Evolutionary conservation across 23 tunicate species (phyloP).

Genomic region (Corella eumyota): DNA sequence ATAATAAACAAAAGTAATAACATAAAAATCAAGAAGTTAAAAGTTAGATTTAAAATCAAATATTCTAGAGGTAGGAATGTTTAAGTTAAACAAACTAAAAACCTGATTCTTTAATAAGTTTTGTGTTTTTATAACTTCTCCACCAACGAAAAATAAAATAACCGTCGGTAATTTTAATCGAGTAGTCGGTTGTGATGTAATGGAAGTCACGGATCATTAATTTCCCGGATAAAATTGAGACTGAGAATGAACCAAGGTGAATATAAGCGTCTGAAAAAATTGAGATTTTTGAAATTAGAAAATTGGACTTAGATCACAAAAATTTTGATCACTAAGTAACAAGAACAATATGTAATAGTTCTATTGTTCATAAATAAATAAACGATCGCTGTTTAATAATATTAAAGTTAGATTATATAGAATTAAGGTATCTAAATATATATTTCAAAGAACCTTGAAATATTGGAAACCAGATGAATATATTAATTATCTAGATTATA

Average conservation of each 20-base stretch:
- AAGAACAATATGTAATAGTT: no score
- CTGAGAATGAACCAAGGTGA: slow-evolving; percentile 60
- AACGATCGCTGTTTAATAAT: no score
- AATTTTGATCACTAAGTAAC: background rate
- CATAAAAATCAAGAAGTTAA: background rate
- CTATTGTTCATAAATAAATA: no score
- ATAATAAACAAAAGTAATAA: no score
- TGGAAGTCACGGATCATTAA: slow-evolving; percentile 85
- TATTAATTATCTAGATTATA: no score
- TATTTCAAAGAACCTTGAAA: no score
- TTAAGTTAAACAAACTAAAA: no score
- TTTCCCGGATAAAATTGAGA: slow-evolving; percentile 78
- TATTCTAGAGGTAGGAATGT: no score
- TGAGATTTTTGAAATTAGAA: background rate
- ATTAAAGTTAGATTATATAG: no score
- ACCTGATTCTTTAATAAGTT: slow-evolving; percentile 62
- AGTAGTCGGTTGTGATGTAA: slow-evolving; percentile 52
- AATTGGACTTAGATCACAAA: background rate
- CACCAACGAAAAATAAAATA: slow-evolving; percentile 92
- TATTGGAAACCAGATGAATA: no score
- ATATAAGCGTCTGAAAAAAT: slow-evolving; percentile 51
- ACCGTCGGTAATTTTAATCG: slow-evolving; percentile 68
- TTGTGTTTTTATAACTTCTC: slow-evolving; percentile 52
- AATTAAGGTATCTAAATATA: no score
- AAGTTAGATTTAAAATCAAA: background rate